These are phyloP conservation scores for Myopa testacea DNA, from an alignment of 2,888 invertebrate species.

Conservation along the genomic window DNA sequence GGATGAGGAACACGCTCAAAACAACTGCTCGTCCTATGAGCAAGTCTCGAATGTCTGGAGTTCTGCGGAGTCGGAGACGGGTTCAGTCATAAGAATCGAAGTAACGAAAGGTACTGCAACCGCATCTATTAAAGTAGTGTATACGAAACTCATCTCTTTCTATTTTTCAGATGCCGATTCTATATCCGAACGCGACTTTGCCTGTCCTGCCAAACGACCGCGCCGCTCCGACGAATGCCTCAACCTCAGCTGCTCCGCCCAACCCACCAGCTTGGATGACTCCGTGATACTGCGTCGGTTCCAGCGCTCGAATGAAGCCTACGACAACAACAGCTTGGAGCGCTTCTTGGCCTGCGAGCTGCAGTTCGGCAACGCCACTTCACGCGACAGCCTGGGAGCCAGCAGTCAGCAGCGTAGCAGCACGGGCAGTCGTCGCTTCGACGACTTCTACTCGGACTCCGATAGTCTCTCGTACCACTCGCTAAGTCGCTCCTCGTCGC, in stretches of 20 bases:
- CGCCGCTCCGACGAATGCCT: conserved; percentile 71
- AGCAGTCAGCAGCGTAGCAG: conserved; percentile 56
- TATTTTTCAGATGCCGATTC: conserved; percentile 64
- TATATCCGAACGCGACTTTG: conserved; percentile 78
- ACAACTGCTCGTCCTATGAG: conserved; percentile 64
- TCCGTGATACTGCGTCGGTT: conserved; percentile 54
- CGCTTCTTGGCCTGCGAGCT: conserved; percentile 58
- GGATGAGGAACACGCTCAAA: conserved; percentile 71
- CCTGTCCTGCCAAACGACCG: conserved; percentile 80
- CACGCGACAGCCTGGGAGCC: conserved; percentile 56
- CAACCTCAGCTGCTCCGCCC: conserved; percentile 33
- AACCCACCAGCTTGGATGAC: conserved; percentile 52
- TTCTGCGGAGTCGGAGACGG: conserved; percentile 82
- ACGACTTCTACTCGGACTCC: conserved; percentile 67
- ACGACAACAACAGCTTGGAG: conserved; percentile 58
- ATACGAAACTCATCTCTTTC: not conserved
- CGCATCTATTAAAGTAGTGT: not conserved
- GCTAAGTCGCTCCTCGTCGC: conserved; percentile 82
- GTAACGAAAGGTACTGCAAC: conserved; percentile 63
- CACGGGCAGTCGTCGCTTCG: conserved; percentile 62
- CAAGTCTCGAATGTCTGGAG: conserved; percentile 62
- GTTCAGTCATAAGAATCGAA: conserved; percentile 82
- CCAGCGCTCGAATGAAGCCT: conserved; percentile 19
- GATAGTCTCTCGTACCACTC: conserved; percentile 71
- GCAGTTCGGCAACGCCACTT: conserved; percentile 32